Evolutionary conservation across 2,888 invertebrate species (phyloP).

Genomic region (Pristionchus mayeri): DNA sequence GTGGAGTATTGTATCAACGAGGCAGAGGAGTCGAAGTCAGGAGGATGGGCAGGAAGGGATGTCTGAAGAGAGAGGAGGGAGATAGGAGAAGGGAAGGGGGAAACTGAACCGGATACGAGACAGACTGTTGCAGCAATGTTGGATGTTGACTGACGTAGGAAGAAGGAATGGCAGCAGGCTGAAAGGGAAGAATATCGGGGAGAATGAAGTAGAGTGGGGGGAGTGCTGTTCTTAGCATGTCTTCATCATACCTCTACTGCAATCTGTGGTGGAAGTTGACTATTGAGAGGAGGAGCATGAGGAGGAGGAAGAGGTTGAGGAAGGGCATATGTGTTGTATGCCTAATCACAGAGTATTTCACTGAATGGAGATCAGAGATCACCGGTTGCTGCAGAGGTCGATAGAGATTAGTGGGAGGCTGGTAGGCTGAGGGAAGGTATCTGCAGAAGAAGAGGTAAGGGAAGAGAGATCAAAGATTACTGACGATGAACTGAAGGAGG

Average conservation of each 20-base stretch:
- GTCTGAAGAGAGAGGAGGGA: constrained; percentile 3
- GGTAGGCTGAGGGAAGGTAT: constrained; percentile 20
- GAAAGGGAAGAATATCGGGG: not conserved
- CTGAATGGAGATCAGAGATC: no score
- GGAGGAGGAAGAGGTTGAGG: constrained; percentile 12
- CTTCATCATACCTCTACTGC: not conserved
- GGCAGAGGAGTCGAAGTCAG: constrained; percentile 5
- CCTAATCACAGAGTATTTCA: not conserved
- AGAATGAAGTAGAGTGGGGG: no score
- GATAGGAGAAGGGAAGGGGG: not conserved
- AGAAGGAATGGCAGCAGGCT: not conserved
- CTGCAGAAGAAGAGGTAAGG: not conserved
- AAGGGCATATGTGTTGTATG: constrained; percentile 17
- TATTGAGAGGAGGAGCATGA: not conserved
- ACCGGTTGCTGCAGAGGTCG: not conserved
- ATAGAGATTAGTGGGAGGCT: not conserved
- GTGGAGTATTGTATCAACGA: constrained; percentile 27
- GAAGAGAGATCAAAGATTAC: not conserved
- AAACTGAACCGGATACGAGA: not conserved
- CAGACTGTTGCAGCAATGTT: not conserved
- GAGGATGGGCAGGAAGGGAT: not conserved
- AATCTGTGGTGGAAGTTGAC: not conserved
- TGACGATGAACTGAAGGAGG: not conserved
- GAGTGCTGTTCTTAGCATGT: no score
- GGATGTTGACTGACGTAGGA: constrained; percentile 8